A percentile compares a stretch with the other conserved stretches of the same genome.
Evolutionary conservation across 2,113 vertebrate species (phyloP).

Genomic region (Physeter macrocephalus): DNA sequence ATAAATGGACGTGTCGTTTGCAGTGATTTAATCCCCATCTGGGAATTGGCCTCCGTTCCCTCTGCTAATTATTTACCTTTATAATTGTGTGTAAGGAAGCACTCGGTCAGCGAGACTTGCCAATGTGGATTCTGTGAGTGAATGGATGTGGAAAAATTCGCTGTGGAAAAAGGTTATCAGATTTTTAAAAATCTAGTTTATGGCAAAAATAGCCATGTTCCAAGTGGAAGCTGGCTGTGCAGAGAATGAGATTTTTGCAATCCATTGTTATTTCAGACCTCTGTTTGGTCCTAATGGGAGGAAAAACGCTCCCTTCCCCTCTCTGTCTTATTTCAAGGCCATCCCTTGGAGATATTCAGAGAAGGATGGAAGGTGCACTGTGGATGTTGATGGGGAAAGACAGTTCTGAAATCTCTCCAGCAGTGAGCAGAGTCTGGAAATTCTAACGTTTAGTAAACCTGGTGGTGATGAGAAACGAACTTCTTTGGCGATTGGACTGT

Average conservation of each 20-base stretch:
- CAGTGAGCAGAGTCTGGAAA: not conserved
- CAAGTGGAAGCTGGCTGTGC: not conserved
- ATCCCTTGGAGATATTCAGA: not conserved
- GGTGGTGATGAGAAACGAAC: not conserved
- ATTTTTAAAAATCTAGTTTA: not conserved
- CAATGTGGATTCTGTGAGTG: not conserved
- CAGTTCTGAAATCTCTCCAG: not conserved
- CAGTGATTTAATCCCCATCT: constrained; percentile 27
- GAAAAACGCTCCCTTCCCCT: not conserved
- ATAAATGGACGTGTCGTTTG: not conserved
- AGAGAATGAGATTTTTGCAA: not conserved
- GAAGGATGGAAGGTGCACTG: not conserved
- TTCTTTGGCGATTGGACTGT: not conserved
- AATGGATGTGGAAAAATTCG: not conserved
- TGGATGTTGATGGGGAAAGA: not conserved
- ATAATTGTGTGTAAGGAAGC: constrained; percentile 4
- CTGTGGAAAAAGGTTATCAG: not conserved
- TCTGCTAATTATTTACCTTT: not conserved
- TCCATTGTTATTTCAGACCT: not conserved
- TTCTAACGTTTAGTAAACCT: not conserved
- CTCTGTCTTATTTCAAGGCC: not conserved
- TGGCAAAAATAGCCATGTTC: not conserved
- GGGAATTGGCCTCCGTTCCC: not conserved
- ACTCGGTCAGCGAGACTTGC: not conserved
- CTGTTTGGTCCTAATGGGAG: not conserved